These are phyloP conservation scores for Hylaeus anthracinus DNA, from an alignment of 1,140 invertebrate genomes.

Conservation along the genomic window DNA sequence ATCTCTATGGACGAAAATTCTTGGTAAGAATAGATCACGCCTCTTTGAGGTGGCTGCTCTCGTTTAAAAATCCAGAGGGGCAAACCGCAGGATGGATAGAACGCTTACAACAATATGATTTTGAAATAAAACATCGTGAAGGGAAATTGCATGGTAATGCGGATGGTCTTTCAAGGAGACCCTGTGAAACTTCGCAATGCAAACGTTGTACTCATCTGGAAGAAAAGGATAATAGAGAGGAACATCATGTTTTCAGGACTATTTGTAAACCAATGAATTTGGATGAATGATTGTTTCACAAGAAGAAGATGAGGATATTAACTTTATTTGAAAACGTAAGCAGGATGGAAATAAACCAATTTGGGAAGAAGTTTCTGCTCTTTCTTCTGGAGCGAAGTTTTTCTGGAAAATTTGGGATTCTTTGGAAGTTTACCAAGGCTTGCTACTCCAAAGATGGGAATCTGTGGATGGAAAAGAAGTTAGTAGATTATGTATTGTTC, in stretches of 20 bases:
- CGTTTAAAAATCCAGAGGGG: conserved; percentile 3
- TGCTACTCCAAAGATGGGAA: conserved; percentile 7
- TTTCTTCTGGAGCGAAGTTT: background rate
- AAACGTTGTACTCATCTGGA: background rate
- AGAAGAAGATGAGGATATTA: background rate
- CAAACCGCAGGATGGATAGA: conserved; percentile 5
- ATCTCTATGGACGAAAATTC: conserved; percentile 6
- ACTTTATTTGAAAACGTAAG: background rate
- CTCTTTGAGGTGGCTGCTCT: conserved; percentile 3
- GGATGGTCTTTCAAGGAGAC: background rate
- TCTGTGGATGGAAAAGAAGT: background rate
- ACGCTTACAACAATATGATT: conserved; percentile 5
- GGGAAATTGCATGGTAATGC: background rate
- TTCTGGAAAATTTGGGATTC: conserved; percentile 1
- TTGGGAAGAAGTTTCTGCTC: background rate
- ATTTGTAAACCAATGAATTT: background rate
- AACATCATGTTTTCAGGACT: background rate
- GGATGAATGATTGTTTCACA: background rate
- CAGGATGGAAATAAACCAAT: background rate
- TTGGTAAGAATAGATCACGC: background rate
- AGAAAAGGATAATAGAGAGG: background rate
- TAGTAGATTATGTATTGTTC: background rate
- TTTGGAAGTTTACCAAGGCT: background rate
- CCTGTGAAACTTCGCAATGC: background rate
- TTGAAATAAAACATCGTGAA: background rate